These are phyloP conservation scores for Tyto alba DNA, from an alignment of 2,113 vertebrate species.

Conservation along the genomic window DNA sequence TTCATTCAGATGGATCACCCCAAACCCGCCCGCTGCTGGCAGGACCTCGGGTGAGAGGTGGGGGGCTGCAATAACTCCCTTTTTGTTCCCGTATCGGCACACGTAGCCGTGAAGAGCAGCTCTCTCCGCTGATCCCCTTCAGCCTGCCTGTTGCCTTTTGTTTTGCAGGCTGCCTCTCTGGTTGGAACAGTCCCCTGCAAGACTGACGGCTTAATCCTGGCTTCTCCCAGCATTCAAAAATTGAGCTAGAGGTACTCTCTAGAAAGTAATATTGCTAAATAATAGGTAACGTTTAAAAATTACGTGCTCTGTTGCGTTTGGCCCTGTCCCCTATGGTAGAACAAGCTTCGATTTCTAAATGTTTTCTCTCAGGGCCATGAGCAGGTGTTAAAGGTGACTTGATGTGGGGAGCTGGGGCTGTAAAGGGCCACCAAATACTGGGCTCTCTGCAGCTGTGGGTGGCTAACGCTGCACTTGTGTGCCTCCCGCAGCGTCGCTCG, in stretches of 20 bases:
- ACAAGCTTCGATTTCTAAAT: background rate
- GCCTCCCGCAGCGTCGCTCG: background rate
- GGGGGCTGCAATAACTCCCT: background rate
- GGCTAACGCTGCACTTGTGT: accelerated
- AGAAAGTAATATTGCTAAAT: background rate
- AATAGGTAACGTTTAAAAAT: background rate
- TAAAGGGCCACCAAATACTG: background rate
- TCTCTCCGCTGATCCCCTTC: background rate
- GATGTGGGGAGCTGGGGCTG: background rate
- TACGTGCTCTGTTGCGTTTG: background rate
- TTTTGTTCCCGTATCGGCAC: background rate
- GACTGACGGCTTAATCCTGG: background rate
- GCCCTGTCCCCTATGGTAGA: background rate
- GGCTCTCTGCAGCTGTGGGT: background rate
- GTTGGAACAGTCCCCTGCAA: background rate
- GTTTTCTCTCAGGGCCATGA: background rate
- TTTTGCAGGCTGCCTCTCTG: background rate
- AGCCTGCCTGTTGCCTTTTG: background rate
- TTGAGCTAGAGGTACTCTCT: background rate
- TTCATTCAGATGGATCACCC: background rate
- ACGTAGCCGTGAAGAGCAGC: background rate
- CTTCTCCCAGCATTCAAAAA: background rate
- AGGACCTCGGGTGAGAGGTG: background rate
- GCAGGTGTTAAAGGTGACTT: background rate
- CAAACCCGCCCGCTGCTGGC: background rate